A percentile compares a stretch with the other conserved stretches of the same genome.
Conservation (phyloP, 2,797 vertebrate genomes). For the Rhinophrynus dorsalis region DNA sequence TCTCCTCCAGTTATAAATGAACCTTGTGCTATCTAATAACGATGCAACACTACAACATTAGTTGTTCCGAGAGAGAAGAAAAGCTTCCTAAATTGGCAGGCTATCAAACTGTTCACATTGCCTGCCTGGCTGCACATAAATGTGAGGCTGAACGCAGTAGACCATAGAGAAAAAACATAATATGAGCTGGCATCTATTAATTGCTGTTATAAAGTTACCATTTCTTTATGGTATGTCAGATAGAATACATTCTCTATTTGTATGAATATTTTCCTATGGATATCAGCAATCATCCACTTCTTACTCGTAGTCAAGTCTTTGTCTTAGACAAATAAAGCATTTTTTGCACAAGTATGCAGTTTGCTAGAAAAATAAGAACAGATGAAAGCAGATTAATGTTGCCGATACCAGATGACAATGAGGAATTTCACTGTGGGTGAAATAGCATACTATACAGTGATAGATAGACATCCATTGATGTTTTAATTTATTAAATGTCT, state of each 20-base stretch:
- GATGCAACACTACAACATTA: constrained; percentile 20
- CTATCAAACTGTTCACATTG: constrained; percentile 19
- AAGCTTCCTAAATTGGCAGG: constrained; percentile 15
- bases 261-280: constrained; percentile 5
- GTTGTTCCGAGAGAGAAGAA: constrained; percentile 6
- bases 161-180: constrained; percentile 33
- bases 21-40: constrained; percentile 34
- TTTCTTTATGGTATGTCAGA: background rate
- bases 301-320: no score
- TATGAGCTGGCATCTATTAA: constrained; percentile 11
- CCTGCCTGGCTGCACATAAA: constrained; percentile 20
- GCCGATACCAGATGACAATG: no score
- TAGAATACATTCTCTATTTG: constrained; percentile 6
- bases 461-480: no score
- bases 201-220: constrained; percentile 20
- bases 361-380: no score
- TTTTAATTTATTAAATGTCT: no score
- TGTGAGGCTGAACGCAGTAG: constrained; percentile 10
- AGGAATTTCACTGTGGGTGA: no score
- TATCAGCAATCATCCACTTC: no score
- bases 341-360: no score
- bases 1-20: constrained; percentile 42
- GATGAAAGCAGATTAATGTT: no score
- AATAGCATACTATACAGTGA: no score
- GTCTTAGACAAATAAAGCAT: no score